Evolutionary conservation across 2,888 invertebrate species (phyloP).

Genomic region (Beris morrisii): DNA sequence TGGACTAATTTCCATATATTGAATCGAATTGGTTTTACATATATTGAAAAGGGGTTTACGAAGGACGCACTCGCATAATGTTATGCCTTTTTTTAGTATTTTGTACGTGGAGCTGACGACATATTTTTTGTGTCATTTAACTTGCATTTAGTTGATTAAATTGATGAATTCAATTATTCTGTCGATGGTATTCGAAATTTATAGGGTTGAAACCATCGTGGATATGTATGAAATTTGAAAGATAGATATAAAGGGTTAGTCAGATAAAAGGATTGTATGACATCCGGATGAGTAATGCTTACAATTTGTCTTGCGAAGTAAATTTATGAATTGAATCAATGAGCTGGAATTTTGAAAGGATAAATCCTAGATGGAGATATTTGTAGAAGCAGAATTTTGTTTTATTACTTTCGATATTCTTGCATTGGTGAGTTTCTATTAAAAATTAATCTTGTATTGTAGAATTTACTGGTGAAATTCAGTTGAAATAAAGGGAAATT

Average conservation of each 20-base stretch:
- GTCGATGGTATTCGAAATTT: neutral
- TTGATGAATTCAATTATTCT: slow-evolving; percentile 50
- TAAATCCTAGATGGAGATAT: too few species aligned
- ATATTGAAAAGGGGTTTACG: slow-evolving; percentile 19
- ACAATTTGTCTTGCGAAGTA: too few species aligned
- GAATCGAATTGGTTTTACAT: slow-evolving; percentile 17
- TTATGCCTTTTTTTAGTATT: neutral
- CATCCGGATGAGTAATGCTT: too few species aligned
- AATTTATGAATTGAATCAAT: too few species aligned
- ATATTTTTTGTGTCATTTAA: slow-evolving; percentile 45
- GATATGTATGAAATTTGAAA: neutral
- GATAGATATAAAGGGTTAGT: neutral
- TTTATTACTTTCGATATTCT: too few species aligned
- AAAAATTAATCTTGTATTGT: too few species aligned
- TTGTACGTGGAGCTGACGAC: slow-evolving; percentile 31
- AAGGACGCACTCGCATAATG: neutral
- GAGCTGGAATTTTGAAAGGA: too few species aligned
- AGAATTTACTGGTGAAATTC: too few species aligned
- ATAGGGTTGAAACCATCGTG: neutral
- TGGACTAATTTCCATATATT: slow-evolving; percentile 28
- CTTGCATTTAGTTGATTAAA: slow-evolving; percentile 52
- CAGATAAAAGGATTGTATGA: neutral
- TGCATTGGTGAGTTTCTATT: too few species aligned
- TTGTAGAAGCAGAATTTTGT: too few species aligned
- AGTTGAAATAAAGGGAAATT: too few species aligned